A percentile compares a stretch with the other conserved stretches of the same genome.
These are phyloP conservation scores for Nemurella pictetii DNA, from an alignment of 2,888 invertebrate genomes.

Conservation along the genomic window DNA sequence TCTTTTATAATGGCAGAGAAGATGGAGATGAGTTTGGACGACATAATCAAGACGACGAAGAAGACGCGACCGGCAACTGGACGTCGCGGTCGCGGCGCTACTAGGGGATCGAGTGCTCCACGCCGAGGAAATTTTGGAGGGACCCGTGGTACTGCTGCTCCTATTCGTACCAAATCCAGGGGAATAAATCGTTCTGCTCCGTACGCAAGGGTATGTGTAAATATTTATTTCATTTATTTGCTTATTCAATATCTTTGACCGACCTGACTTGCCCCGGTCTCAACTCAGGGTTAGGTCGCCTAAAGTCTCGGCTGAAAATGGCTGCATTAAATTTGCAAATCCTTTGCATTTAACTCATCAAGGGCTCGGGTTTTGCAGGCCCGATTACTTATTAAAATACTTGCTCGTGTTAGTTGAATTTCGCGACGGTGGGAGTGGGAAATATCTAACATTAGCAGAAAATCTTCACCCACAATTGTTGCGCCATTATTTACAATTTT, in stretches of 20 bases:
- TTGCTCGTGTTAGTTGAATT: no score
- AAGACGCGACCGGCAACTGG: conserved; percentile 50
- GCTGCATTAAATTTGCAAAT: no score
- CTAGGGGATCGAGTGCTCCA: conserved; percentile 59
- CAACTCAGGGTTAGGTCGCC: no score
- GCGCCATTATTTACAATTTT: no score
- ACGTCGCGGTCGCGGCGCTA: conserved; percentile 58
- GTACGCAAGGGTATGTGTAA: conserved; percentile 68
- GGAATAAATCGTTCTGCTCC: conserved; percentile 63
- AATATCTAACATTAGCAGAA: no score
- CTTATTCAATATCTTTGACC: conserved; percentile 44
- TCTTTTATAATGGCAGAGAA: conserved; percentile 83
- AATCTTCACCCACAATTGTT: no score
- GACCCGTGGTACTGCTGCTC: conserved; percentile 57
- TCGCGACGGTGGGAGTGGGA: no score
- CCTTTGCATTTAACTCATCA: no score
- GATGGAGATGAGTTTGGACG: conserved; percentile 97
- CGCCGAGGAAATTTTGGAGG: conserved; percentile 60
- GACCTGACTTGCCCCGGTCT: not conserved
- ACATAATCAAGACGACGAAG: conserved; percentile 89
- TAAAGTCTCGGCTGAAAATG: no score
- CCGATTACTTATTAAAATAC: no score
- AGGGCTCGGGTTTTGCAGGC: no score
- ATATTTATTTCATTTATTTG: conserved; percentile 49
- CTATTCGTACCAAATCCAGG: conserved; percentile 61